Base-by-base conservation (phyloP, 2,797 vertebrate genomes). In the Acridotheres tristis region DNA sequence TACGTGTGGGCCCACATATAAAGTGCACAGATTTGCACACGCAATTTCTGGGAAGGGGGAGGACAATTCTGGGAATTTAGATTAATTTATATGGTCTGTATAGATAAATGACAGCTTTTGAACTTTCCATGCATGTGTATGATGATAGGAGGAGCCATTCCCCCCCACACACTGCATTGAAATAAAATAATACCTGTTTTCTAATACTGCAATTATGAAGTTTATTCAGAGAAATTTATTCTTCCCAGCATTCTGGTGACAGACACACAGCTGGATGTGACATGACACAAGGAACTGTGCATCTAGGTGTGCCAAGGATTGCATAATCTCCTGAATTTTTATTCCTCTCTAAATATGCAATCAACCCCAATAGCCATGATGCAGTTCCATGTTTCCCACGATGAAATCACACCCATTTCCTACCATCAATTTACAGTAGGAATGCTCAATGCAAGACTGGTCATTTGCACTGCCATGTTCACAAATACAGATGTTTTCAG, bases 81-180 rank as follows among this genome's bases (percentile, higher is more conserved):
- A 47, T 30, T 5, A 47, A 34, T 69, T 54, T 30, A 3, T 54
- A 26, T 54, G 29, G 7, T 47, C 15, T 61, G 2, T 30, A 18
- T 26, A 34, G 25, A 9, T 48, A 55, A 55, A 34, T 54, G 3
- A 18, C 9, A 69, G 16, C 16, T 86, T 47, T 47, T 38, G 29
- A 69, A 29, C 7, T 54, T 68, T 54, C 11, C 11, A 32, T 32
- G 18, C 15, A 17, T 29, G 5, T 40, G 11, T 26, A 16, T 40
- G 40, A 12, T 32, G 7, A 34, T 5, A 55, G 30, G 17, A 42
- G 34, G 11, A 77, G 14, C 9, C 17, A 26, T 62, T 47, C 9
- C 17, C 25, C 11, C 3, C 9, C 3, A 15, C 16, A 11, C 11
- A 30, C 4, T 29, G 9, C 3, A 13, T 4, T 0, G 1, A 21